Conservation (phyloP, 1,140 invertebrate genomes). For the Oreohelix idahoensis region DNA sequence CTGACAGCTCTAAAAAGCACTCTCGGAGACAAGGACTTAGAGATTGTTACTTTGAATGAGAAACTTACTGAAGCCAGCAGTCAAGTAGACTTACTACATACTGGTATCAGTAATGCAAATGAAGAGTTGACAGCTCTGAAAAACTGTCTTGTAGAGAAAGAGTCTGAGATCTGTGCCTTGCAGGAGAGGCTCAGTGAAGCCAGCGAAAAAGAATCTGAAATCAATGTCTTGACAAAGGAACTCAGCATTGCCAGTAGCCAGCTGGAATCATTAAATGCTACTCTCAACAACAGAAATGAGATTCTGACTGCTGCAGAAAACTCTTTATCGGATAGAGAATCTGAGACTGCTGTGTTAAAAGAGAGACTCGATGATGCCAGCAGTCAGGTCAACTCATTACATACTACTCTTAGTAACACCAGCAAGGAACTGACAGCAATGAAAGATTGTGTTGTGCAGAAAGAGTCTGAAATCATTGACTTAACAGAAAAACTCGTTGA, state of each 20-base stretch:
- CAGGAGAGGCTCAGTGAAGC: not conserved
- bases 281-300: not conserved
- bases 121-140: slow-evolving; percentile 28
- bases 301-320: not conserved
- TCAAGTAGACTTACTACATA: not conserved
- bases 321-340: not conserved
- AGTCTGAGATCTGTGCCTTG: not conserved
- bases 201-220: not conserved
- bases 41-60: not conserved
- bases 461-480: not conserved
- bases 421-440: not conserved
- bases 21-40: not conserved
- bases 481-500: not conserved
- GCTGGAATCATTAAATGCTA: not conserved
- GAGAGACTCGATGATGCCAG: not conserved
- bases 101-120: not conserved
- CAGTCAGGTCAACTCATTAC: not conserved
- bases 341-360: not conserved
- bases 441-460: not conserved
- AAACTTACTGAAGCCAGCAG: not conserved
- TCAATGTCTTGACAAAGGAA: not conserved
- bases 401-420: not conserved
- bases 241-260: not conserved
- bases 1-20: not conserved
- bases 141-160: not conserved